Evolutionary conservation across 1,140 invertebrate species (phyloP), one percentile per base, ranked within the genome.

Genomic region (Centruroides vittatus): DNA sequence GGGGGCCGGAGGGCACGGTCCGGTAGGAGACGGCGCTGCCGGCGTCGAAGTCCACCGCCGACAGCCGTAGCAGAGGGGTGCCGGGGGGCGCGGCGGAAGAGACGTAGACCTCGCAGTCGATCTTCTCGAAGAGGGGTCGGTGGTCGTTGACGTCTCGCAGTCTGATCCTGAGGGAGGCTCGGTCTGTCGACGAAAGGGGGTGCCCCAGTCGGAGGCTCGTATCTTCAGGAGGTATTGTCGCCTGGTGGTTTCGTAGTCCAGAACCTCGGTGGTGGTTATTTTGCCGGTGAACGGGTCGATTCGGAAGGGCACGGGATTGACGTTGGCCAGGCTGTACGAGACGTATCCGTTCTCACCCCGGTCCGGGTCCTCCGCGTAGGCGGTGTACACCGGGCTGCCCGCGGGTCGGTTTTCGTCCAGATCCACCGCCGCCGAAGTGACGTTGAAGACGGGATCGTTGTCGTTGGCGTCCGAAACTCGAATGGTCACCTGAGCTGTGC

Each of bases 211-310:
- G n/a, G 90, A 92, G 0, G 93, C 93, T 23, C 93, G 75, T 4
- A 95, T 80, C 53, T 82, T 79, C 9, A 97, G 73, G 4, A 84
- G 74, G 69, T 93, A 95, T 10, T 63, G 53, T 66, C 85, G 81
- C 13, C 84, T 78, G 85, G 91, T 90, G 35, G 85, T 87, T 73
- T 98, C 94, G 73, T 86, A 97, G 75, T 98, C 93, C 41, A 97
- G 75, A 4, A 87, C 72, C 64, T 84, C 80, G 0, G 84, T 88
- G 0, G 90, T 93, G 69, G 79, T 82, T 0, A 98, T 83, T 12
- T 86, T 78, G 0, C 94, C 95, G 11, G 86, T 88, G 73, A 97
- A 95, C 67, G 89, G 89, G 70, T 98, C 93, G 56, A 99, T 91
- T 67, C 92, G 86, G 74, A 98, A 98, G 35, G 94, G 94, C 3